A percentile compares a stretch with the other conserved stretches of the same genome.
These are phyloP conservation scores for Euzophera pinguis DNA, from an alignment of 2,888 invertebrate species.

Conservation along the genomic window DNA sequence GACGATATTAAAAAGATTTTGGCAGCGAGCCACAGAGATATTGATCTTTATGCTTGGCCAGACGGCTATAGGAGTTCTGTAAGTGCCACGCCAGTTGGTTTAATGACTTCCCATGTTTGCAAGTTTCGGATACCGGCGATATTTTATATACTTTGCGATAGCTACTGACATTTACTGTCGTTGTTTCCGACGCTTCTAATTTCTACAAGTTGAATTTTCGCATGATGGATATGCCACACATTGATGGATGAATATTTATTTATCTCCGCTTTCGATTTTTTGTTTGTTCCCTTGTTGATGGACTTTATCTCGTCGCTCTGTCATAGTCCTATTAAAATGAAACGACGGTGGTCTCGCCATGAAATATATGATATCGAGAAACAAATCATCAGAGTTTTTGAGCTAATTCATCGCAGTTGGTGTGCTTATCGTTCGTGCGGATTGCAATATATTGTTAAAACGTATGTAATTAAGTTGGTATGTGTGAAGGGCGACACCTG, in stretches of 20 bases:
- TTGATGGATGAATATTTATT: constrained; percentile 37
- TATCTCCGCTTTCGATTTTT: constrained; percentile 33
- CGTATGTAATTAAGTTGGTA: constrained; percentile 67
- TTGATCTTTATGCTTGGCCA: constrained; percentile 77
- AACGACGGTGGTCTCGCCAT: constrained; percentile 38
- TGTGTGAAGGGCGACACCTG: constrained; percentile 75
- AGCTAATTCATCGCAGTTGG: constrained; percentile 65
- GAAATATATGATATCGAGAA: constrained; percentile 37
- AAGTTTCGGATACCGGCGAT: constrained; percentile 53
- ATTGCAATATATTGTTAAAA: constrained; percentile 63
- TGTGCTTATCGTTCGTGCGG: constrained; percentile 53
- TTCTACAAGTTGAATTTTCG: constrained; percentile 34
- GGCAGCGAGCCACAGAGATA: constrained; percentile 74
- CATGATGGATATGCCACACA: constrained; percentile 29
- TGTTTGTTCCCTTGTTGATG: constrained; percentile 23
- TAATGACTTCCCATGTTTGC: constrained; percentile 77
- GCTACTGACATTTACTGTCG: constrained; percentile 50
- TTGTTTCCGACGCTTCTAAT: constrained; percentile 41
- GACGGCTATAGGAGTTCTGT: constrained; percentile 69
- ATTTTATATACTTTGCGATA: constrained; percentile 58
- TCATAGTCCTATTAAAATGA: constrained; percentile 26
- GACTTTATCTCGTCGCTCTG: constrained; percentile 17
- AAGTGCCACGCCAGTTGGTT: constrained; percentile 69
- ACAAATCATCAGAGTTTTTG: constrained; percentile 44
- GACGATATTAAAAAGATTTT: constrained; percentile 79